Evolutionary conservation across 2,797 vertebrate genomes (phyloP).

Genomic region (Adelosebastes latens): DNA sequence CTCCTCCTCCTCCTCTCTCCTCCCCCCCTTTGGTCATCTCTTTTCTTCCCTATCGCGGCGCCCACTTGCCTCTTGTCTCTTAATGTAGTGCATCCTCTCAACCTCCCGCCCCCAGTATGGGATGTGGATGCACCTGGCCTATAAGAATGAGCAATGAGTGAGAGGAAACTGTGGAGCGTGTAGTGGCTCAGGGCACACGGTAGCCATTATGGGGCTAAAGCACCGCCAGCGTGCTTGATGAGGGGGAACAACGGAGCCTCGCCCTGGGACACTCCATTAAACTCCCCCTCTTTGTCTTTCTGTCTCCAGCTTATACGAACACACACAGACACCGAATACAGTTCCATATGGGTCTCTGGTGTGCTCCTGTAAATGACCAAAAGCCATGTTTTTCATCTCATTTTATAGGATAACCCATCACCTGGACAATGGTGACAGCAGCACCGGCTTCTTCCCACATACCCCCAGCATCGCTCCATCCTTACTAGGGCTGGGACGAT

Average conservation of each 20-base stretch:
- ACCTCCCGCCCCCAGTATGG: constrained; percentile 35
- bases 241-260: constrained; percentile 76
- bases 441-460: neutral
- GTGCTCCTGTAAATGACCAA: constrained; percentile 52
- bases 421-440: constrained; percentile 15
- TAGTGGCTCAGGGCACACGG: constrained; percentile 66
- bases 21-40: constrained; percentile 4
- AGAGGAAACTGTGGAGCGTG: constrained; percentile 61
- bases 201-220: constrained; percentile 80
- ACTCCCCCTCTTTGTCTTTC: constrained; percentile 78
- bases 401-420: constrained; percentile 47
- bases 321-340: constrained; percentile 32
- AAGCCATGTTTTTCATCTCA: constrained; percentile 43
- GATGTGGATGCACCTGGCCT: constrained; percentile 62
- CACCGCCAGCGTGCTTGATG: constrained; percentile 78
- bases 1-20: neutral
- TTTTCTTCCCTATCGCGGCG: neutral
- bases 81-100: constrained; percentile 59
- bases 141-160: constrained; percentile 77
- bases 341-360: constrained; percentile 21
- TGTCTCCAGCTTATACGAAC: constrained; percentile 56
- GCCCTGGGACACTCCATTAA: constrained; percentile 80
- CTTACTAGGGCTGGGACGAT: neutral
- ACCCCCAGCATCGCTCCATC: neutral
- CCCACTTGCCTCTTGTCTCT: constrained; percentile 43